Base-by-base conservation (phyloP, 1,140 invertebrate species). In the Streblospio benedicti region DNA sequence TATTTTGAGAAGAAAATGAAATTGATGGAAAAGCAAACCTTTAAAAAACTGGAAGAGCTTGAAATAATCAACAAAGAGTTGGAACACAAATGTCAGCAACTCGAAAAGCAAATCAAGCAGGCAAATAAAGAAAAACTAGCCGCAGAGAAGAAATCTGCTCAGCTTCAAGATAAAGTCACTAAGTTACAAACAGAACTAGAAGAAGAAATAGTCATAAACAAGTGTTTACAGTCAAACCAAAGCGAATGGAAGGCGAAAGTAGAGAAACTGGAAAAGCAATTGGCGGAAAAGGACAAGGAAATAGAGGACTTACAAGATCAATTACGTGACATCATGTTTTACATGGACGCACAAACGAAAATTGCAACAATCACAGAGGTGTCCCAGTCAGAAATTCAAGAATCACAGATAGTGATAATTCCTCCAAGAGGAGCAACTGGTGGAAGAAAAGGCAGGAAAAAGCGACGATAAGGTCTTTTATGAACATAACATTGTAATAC, bases 291-390 rank as follows among this genome's bases (percentile, higher is more conserved):
- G 70, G 84, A 88, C 49, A 72, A 79, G 69, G 88, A 94, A 83
- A 82, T 94, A 1, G 60, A 72, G 0, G 91, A 94, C 16, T 79
- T 98, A 9, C 84, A 88, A 67, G 93, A 97, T 64, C 93, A 98
- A 79, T 79, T 97, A 0, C 80, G 90, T 12, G 94, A 98, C 82
- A 80, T 99, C 0, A 95, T 97, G 91, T 93, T 97, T 79, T 95
- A 88, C 73, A 82, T 98, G 55, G 91, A 97, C 67, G 92, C 91
- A 9, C 87, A 89, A 70, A 81, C 86, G 6, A 77, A 79, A 66
- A 58, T 82, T 5, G 60, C 75, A 9, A 65, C 70, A 20, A 59
- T 66, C 5, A 65, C 72, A 20, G 76, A 75, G 12, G 65, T 71
- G 14, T 69, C 74, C 1, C 67, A 72, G 49, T 84, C 87, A 41